These are phyloP conservation scores for Neodontobutis hainanensis DNA, from an alignment of 2,113 vertebrate species.

Conservation along the genomic window DNA sequence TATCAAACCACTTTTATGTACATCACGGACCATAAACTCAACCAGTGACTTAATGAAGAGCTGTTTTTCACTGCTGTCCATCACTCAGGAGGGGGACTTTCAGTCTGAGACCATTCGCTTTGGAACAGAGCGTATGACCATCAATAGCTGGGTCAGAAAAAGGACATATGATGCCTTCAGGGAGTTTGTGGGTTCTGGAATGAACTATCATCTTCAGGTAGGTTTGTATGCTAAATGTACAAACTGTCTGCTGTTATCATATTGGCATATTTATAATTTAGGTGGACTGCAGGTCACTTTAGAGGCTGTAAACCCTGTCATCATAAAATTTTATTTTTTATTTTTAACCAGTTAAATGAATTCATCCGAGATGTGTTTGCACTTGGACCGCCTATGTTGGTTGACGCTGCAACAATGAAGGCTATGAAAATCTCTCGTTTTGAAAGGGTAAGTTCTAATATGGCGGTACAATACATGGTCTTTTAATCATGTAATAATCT, in stretches of 20 bases:
- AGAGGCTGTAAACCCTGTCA: no score
- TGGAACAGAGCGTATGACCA: slow-evolving; percentile 94
- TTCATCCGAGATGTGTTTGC: slow-evolving; percentile 97
- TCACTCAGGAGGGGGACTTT: slow-evolving; percentile 88
- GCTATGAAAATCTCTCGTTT: slow-evolving; percentile 95
- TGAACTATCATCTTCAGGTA: slow-evolving; percentile 98
- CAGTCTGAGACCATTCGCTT: slow-evolving; percentile 93
- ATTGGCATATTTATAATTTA: no score
- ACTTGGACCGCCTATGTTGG: slow-evolving; percentile 91
- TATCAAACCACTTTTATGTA: neutral
- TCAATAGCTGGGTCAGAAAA: slow-evolving; percentile 96
- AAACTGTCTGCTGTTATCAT: neutral
- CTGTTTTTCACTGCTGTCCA: neutral
- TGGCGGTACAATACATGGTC: no score
- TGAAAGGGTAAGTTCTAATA: slow-evolving; percentile 84
- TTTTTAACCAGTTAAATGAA: slow-evolving; percentile 86
- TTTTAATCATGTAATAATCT: neutral
- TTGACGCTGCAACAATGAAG: slow-evolving; percentile 90
- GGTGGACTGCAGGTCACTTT: no score
- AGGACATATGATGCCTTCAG: slow-evolving; percentile 92
- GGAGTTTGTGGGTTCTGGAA: slow-evolving; percentile 92
- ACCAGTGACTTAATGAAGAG: neutral
- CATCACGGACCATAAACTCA: neutral
- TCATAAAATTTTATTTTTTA: neutral
- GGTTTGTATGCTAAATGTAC: neutral